Base-by-base conservation (phyloP, 2,113 vertebrate genomes). In the Geothlypis trichas region DNA sequence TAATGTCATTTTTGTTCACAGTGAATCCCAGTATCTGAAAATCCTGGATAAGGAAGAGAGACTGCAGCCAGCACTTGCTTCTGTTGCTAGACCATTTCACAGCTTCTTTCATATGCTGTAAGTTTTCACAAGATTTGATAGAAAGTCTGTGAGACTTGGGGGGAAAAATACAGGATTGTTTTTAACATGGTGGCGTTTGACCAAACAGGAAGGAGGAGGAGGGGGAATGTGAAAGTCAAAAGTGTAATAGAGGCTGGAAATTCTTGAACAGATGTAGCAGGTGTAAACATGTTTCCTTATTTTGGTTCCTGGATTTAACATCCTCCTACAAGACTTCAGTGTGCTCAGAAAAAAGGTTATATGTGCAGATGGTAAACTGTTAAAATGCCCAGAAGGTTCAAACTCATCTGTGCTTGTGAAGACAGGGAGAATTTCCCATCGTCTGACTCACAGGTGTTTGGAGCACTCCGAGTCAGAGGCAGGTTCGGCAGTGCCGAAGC, bases 341-440 rank as follows among this genome's bases (percentile, higher is more conserved):
- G 93, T 84, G 71, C 89, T 96, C 82, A 89, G 87, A 84, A 90
- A 88, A 91, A 97, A 96, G 97, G 97, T 98, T 98, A 94, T 97
- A 67, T 73, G 97, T 97, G 94, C 98, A 98, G 98, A 98, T 98
- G 98, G 98, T 96, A 98, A 98, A 98, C 96, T 97, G 97, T 92
- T 93, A 89, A 97, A 97, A 98, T 97, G 97, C 98, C 98, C 98
- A 98, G 95, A 98, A 98, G 98, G 97, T 98, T 98, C 97, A 94
- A 96, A 97, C 96, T 98, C 97, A 97, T 98, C 97, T 97, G 94
- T 74, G 94, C 96, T 97, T 95, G 80, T 87, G 95, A 97, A 97
- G 96, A 97, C 59, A 77, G 95, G 90, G 91, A 96, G 96, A 96
- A 91, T 96, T 96, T 97, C 92, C 92, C 39, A 33, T 90, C 73